Conservation (phyloP, 1,140 invertebrate genomes). For the Micrasema minimum region DNA sequence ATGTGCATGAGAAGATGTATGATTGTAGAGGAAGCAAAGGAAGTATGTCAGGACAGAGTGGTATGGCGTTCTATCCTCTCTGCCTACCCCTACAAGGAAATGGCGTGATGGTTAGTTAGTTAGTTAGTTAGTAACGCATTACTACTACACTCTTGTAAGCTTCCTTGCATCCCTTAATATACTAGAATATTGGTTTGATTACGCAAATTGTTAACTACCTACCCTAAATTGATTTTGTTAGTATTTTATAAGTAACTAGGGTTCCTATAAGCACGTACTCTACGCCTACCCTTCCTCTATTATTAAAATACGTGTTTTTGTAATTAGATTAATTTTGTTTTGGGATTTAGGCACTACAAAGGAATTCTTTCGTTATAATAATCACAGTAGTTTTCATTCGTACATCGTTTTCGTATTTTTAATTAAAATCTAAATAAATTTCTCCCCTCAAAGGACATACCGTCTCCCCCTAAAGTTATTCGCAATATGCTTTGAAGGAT, state of each 20-base stretch:
- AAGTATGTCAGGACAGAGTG: too few species aligned
- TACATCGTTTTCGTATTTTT: slow-evolving; percentile 44
- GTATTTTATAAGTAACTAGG: too few species aligned
- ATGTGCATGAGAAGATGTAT: too few species aligned
- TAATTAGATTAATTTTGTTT: slow-evolving; percentile 51
- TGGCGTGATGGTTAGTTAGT: too few species aligned
- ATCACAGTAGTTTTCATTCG: slow-evolving; percentile 17
- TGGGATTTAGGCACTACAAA: slow-evolving; percentile 38
- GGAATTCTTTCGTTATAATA: slow-evolving; percentile 38
- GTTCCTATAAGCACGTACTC: neutral
- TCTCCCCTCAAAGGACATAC: slow-evolving; percentile 14
- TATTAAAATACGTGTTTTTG: slow-evolving; percentile 34
- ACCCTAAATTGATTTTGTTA: too few species aligned
- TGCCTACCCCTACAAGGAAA: too few species aligned
- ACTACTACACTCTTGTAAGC: too few species aligned
- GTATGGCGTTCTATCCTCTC: too few species aligned
- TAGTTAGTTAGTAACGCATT: neutral
- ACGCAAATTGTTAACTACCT: too few species aligned
- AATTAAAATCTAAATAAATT: slow-evolving; percentile 53
- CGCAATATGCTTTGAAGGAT: slow-evolving; percentile 5
- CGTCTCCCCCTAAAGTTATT: slow-evolving; percentile 3
- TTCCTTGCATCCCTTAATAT: too few species aligned
- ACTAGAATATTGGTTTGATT: too few species aligned
- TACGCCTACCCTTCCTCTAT: neutral
- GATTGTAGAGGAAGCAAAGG: too few species aligned